Percentiles rank a stretch among this genome's conserved stretches.
phyloP scores from a whole-genome alignment of 2,888 invertebrate species.

The Rambutsinella grinnellia region DNA sequence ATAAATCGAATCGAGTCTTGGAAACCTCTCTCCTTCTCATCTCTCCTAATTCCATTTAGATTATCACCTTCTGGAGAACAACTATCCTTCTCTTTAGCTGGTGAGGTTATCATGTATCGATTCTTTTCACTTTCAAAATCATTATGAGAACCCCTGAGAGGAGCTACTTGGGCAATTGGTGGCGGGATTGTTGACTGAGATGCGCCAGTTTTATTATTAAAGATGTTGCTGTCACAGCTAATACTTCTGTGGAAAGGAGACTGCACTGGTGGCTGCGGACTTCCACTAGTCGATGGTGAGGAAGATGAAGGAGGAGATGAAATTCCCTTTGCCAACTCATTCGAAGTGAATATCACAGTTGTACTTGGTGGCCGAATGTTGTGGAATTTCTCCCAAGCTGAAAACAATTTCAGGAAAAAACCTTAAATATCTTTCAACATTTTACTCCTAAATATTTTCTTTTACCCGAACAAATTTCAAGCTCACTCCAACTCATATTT shows the following conservation, averaged over 20 bases:
- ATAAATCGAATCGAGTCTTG: constrained; percentile 10
- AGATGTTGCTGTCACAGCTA: constrained; percentile 64
- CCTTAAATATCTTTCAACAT: background rate
- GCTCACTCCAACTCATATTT: too few species aligned
- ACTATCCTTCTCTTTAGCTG: constrained; percentile 29
- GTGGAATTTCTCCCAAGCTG: constrained; percentile 68
- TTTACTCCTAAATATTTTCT: too few species aligned
- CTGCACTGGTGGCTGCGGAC: constrained; percentile 51
- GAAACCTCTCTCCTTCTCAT: constrained; percentile 26
- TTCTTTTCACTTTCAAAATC: background rate
- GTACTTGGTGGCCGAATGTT: constrained; percentile 68
- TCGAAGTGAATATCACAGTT: constrained; percentile 68
- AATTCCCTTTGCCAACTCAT: constrained; percentile 64
- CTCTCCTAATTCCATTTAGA: constrained; percentile 14
- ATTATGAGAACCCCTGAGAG: constrained; percentile 53
- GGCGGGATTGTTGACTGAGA: constrained; percentile 63
- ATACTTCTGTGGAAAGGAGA: constrained; percentile 62
- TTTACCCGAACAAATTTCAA: too few species aligned
- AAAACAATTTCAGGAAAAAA: background rate
- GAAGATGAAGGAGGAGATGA: constrained; percentile 19
- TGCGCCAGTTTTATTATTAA: constrained; percentile 65
- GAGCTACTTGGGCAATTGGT: constrained; percentile 65
- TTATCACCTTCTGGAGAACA: constrained; percentile 13
- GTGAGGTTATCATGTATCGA: background rate
- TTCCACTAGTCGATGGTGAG: constrained; percentile 27